These are phyloP conservation scores for Crenuchus spilurus DNA, from an alignment of 2,797 vertebrate species.

Conservation along the genomic window DNA sequence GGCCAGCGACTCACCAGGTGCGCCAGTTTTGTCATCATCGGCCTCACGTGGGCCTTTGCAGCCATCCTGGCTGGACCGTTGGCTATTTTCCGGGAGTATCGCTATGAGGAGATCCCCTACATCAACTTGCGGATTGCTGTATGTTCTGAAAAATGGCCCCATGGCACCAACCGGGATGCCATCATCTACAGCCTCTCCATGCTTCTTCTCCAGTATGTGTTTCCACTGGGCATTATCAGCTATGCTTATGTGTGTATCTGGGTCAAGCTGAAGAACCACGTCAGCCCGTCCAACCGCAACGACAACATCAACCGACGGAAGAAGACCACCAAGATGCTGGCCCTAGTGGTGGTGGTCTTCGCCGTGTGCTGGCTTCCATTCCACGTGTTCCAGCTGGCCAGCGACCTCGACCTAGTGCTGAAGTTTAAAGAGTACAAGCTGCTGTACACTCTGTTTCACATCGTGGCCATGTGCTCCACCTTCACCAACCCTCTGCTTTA, in stretches of 20 bases:
- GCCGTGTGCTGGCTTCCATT: constrained; percentile 91
- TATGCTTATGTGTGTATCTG: constrained; percentile 92
- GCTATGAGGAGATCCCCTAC: constrained; percentile 85
- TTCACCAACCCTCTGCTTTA: constrained; percentile 91
- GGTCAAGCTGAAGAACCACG: constrained; percentile 90
- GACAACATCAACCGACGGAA: constrained; percentile 83
- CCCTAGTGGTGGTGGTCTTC: constrained; percentile 88
- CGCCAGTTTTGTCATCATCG: constrained; percentile 86
- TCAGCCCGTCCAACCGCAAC: constrained; percentile 84
- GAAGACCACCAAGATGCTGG: constrained; percentile 93
- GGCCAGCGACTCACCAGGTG: constrained; percentile 85
- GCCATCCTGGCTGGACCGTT: constrained; percentile 87
- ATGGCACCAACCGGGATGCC: constrained; percentile 84
- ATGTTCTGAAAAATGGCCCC: constrained; percentile 92
- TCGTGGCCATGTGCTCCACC: constrained; percentile 92
- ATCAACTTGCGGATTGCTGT: constrained; percentile 88
- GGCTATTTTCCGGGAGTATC: constrained; percentile 91
- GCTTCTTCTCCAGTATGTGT: constrained; percentile 89
- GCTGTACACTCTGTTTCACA: constrained; percentile 89
- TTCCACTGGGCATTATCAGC: constrained; percentile 88
- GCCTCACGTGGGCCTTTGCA: constrained; percentile 82
- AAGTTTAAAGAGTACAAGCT: constrained; percentile 90
- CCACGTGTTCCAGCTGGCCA: constrained; percentile 88
- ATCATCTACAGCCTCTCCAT: constrained; percentile 91
- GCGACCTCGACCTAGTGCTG: constrained; percentile 87